These are phyloP conservation scores for Atrina japonica DNA, from an alignment of 2,888 invertebrate genomes.

Conservation along the genomic window DNA sequence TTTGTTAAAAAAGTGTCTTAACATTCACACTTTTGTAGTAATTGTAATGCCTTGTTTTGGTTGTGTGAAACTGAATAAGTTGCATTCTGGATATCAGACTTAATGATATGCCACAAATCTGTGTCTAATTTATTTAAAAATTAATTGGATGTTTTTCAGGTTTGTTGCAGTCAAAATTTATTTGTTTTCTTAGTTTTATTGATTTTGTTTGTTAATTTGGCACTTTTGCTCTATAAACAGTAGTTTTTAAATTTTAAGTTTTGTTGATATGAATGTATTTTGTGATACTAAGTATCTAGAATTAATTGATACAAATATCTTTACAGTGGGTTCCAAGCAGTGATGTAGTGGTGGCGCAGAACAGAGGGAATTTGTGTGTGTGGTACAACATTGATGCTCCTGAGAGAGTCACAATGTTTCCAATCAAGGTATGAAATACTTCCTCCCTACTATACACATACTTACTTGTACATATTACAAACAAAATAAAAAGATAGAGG, in stretches of 20 bases:
- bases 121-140: too few relatives aligned
- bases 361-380: constrained; percentile 92
- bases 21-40: too few relatives aligned
- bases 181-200: too few relatives aligned
- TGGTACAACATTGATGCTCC: constrained; percentile 97
- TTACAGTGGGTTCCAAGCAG: constrained; percentile 94
- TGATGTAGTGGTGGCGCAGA: constrained; percentile 98
- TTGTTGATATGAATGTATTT: constrained; percentile 7
- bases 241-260: constrained; percentile 1
- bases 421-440: constrained; percentile 83
- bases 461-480: background rate
- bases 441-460: background rate
- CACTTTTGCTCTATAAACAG: too few relatives aligned
- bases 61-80: too few relatives aligned
- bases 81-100: too few relatives aligned
- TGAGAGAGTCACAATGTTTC: constrained; percentile 89
- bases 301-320: background rate
- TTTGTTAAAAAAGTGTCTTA: too few relatives aligned
- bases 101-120: too few relatives aligned
- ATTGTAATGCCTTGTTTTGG: too few relatives aligned
- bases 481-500: background rate
- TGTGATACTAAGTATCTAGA: background rate
- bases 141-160: too few relatives aligned
- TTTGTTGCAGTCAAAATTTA: too few relatives aligned
- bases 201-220: too few relatives aligned